Base-by-base conservation (phyloP, 1,140 invertebrate genomes). In the Neodiprion pinetum region DNA sequence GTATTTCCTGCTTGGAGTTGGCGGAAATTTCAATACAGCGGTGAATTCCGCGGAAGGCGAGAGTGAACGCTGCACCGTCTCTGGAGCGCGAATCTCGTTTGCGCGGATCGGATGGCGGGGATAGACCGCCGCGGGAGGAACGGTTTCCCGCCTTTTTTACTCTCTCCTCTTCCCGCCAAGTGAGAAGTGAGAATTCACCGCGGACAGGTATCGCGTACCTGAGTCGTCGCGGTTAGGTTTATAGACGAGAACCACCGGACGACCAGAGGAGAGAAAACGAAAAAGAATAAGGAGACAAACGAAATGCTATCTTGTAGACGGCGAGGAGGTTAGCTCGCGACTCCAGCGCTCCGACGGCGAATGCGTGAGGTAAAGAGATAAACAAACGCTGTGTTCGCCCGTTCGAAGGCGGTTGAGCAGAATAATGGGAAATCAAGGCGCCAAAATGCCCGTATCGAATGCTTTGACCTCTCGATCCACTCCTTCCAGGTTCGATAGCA, bases 121-220 rank as follows among this genome's bases (percentile, higher is more conserved):
- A 61, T 61, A 61, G n/a, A 61, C 53, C 53, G 28, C 28, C 28
- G 53, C 53, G 53, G 53, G 53, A 61, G 53, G 53, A 61, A 61
- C 3, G 11, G 53, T 61, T 61, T 61, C 53, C 53, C 53, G 53
- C 53, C 53, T 61, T 61, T 61, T 61, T 61, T 14, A 17, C 53
- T 14, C 53, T 17, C 28, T 40, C 28, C 28, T 40, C 28, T 40
- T 40, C 28, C 28, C 28, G 28, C 28, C 28, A 40, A 40, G 28
- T 40, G 28, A 40, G 28, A 40, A 40, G 28, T 40, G 28, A 40
- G 28, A 40, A 40, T 40, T 3, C 28, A 40, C 28, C 28, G 28
- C 28, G 28, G 28, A 40, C 28, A 40, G 28, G 28, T 40, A 40
- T 61, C 53, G 53, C 53, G 53, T 61, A 61, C 4, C 28, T 40